Base-by-base conservation (phyloP, 2,888 invertebrate species). In the Nipponacmea schrenckii region DNA sequence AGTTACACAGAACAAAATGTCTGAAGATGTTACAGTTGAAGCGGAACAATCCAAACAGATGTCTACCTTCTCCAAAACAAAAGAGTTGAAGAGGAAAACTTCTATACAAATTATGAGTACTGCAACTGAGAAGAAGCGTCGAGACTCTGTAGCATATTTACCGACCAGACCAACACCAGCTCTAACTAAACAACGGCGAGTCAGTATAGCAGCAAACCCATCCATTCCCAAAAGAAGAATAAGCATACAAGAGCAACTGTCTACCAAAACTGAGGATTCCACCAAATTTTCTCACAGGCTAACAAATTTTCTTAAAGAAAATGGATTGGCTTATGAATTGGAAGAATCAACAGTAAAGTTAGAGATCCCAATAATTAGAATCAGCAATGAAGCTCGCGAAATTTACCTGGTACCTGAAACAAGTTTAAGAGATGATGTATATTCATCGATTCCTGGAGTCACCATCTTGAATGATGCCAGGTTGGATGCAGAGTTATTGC, bases 91-190 rank as follows among this genome's bases (percentile, higher is more conserved):
- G 39, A 39, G 39, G 39, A 39, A 39, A 39, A 39, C 39, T 2
- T 39, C 39, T 39, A 5, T 39, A 5, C 24, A 24, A 12, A 24
- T 56, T 10, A 56, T 24, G 14, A 20, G 14, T 2, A 14, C 56
- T 20, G 24, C 24, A 20, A 56, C 50, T 7, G 68, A 44, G n/a
- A 68, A 68, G 26, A 68, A 50, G 62, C 50, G 68, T 4, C 48
- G 68, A 15, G 68, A 68, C 24, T 68, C 68, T 15, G 56, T 68
- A 12, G 50, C 68, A 17, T 50, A 50, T n/a, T n/a, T 68, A 31
- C 68, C 68, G 4, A 31, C 56, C 17, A 62, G 56, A 27, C 17
- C 50, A 27, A 62, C 15, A 7, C 50, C 50, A 20, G 5, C n/a
- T 24, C 44, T 31, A 26, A 27, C 56, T 17, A 68, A 68, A 39